Conservation (phyloP, 2,113 vertebrate species). For the Hydrolagus affinis region DNA sequence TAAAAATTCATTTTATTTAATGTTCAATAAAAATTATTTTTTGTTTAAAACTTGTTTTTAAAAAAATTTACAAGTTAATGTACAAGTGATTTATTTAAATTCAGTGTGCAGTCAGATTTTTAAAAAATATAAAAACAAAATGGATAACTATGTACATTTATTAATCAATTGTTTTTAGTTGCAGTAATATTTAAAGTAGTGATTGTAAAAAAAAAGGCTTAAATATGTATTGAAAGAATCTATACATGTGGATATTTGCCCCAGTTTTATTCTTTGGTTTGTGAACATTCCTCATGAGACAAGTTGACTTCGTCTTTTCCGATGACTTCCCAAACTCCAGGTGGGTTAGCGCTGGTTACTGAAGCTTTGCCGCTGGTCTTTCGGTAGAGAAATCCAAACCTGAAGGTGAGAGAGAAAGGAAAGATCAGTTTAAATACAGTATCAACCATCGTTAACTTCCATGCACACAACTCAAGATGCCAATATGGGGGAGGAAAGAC, state of each 20-base stretch:
- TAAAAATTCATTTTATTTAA: too few relatives aligned
- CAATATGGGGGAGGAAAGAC: too few relatives aligned
- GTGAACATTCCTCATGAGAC: constrained; percentile 10
- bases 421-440: background rate
- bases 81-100: too few relatives aligned
- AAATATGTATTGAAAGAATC: constrained; percentile 8
- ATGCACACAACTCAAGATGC: background rate
- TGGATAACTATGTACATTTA: too few relatives aligned
- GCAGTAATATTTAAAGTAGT: background rate
- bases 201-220: too few relatives aligned
- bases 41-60: too few relatives aligned
- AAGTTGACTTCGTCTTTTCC: constrained; percentile 46
- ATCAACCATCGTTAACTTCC: background rate
- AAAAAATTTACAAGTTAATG: too few relatives aligned
- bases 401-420: constrained; percentile 43
- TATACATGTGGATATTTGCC: background rate
- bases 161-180: too few relatives aligned
- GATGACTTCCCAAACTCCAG: constrained; percentile 71
- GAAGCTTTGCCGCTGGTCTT: constrained; percentile 47
- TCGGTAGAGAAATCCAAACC: constrained; percentile 76
- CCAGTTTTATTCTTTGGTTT: constrained; percentile 25
- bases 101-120: too few relatives aligned
- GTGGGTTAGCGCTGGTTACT: constrained; percentile 43
- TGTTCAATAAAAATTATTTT: too few relatives aligned
- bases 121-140: too few relatives aligned